Evolutionary conservation across 2,888 invertebrate genomes (phyloP), one percentile per base, ranked within the genome.

Genomic region (Ophion costatus): DNA sequence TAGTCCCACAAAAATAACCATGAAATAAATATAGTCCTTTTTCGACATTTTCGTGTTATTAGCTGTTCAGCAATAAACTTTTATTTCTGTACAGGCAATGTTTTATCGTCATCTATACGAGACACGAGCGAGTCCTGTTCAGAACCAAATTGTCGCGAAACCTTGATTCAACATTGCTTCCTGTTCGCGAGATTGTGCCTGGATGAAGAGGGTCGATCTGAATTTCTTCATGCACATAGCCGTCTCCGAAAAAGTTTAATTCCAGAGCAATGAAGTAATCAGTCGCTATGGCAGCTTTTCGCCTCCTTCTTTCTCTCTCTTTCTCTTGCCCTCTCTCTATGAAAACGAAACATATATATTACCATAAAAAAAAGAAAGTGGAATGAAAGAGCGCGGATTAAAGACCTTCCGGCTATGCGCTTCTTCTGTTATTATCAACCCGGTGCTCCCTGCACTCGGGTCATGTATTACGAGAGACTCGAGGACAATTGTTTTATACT

Each of bases 341-440:
- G 14, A 67, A 45, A 45, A 17, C 33, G 59, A 73, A 59, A 38
- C 38, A 51, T 59, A 22, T 51, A 33, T 14, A 66, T 57, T 14
- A 66, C 38, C 11, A 17, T 20, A 9, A 70, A 70, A 56, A 51
- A n/a, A 69, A 69, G n/a, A 75, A 29, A n/a, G 42, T n/a, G 38
- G 20, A 10, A n/a, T 22, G 57, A 56, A 56, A 45, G 45, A 78
- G 61, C 56, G 71, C 64, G 24, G 56, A 79, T 79, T 79, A 42
- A 71, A 79, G 79, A 79, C 63, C 79, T 71, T 70, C 42, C 56
- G 61, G 63, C 57, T 64, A 63, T n/a, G 66, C 45, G 64, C 45
- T 75, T 71, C 4, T 66, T 45, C 69, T 76, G 69, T 81, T 70
- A 81, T 82, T 64, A 76, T 76, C 71, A 64, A 57, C 71, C 38